A percentile compares a stretch with the other conserved stretches of the same genome.
phyloP scores from a whole-genome alignment of 2,888 invertebrate species.

The Cephus pygmeus region DNA sequence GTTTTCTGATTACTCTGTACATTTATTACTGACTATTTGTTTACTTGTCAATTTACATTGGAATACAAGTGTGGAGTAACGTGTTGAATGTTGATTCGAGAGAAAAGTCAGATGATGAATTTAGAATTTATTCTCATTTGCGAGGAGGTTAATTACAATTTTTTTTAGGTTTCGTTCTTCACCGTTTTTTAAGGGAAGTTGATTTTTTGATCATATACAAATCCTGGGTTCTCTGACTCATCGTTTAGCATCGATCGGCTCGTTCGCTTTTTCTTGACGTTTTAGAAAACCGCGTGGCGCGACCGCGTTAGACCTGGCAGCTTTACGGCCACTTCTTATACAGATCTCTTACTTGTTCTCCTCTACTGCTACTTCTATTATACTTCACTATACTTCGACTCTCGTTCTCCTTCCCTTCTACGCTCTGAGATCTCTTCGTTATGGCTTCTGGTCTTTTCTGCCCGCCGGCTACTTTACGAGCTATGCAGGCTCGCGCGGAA shows the following conservation, averaged over 20 bases:
- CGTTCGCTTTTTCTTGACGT: background rate
- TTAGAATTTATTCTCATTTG: background rate
- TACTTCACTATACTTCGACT: background rate
- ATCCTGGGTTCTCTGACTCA: too few species aligned
- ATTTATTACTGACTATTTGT: background rate
- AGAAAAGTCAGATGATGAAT: background rate
- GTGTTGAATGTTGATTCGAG: background rate
- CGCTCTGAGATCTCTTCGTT: background rate
- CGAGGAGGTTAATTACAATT: background rate
- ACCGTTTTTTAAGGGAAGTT: background rate
- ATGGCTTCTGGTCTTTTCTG: background rate
- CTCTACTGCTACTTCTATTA: background rate
- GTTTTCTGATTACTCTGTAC: background rate
- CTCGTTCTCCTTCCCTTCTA: background rate
- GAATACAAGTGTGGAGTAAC: background rate
- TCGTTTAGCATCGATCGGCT: background rate
- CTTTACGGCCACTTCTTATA: conserved; percentile 8
- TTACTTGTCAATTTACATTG: background rate
- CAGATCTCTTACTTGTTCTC: background rate
- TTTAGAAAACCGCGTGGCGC: background rate
- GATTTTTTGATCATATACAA: background rate
- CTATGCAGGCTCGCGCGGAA: background rate
- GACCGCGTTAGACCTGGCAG: conserved; percentile 4
- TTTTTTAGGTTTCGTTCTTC: background rate
- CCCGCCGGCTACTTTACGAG: conserved; percentile 3